Base-by-base conservation (phyloP, 2,113 vertebrate species). In the Odontophorus gujanensis region DNA sequence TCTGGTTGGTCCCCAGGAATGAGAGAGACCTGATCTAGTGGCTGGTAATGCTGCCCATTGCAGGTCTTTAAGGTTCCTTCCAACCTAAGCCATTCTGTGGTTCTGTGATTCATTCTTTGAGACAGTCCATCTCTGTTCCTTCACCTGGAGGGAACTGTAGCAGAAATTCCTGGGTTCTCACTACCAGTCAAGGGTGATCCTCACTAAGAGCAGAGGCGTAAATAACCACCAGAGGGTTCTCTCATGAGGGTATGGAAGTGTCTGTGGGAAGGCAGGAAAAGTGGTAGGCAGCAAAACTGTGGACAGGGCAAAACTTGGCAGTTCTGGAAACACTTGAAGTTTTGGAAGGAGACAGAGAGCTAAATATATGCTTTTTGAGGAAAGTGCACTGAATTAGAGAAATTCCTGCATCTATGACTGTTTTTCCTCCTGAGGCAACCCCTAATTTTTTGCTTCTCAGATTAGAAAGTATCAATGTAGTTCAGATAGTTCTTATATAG, bases 241-340 rank as follows among this genome's bases (percentile, higher is more conserved):
- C 63, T 50, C 0, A 0, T 34, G 38, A 26, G 42, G 8, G 12
- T 61, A 83, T 1, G 2, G 26, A 66, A 9, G 8, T 55, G 28
- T 58, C 42, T 42, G 9, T 62, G 18, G 42, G 30, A 85, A 38
- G 28, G 22, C 24, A 71, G 26, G 16, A 87, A 66, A 91, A 8
- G 4, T 40, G 19, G 12, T 36, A 53, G 66, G 83, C 81, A 67
- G 16, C 32, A 76, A 61, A 91, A 61, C 12, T n/a, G 32, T 32
- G 65, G 9, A 8, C 34, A 30, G 21, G 25, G 32, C 28, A 59
- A 87, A 55, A 38, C 14, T 63, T 68, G 42, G 21, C 15, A 11
- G 5, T 87, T 78, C 32, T 65, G 43, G 3, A 15, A 40, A 40
- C 40, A 40, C 40, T 40, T 40, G 40, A 40, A 40, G 40, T 40